phyloP scores from a whole-genome alignment of 2,797 vertebrate genomes.

The Siniperca obscura region DNA sequence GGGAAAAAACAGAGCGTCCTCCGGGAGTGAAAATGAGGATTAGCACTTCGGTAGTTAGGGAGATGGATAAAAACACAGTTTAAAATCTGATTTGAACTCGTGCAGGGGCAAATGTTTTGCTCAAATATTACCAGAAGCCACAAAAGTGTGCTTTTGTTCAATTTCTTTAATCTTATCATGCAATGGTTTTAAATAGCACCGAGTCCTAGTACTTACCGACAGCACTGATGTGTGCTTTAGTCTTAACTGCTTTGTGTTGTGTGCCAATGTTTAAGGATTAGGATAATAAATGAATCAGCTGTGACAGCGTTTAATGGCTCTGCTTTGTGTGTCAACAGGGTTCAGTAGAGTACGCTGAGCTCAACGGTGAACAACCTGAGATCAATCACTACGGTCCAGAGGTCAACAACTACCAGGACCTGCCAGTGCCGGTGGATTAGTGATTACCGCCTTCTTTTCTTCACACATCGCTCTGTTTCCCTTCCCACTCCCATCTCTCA shows the following conservation, averaged over 20 bases:
- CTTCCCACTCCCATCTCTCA: neutral
- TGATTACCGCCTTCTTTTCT: neutral
- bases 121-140: neutral
- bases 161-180: neutral
- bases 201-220: neutral
- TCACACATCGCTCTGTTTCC: neutral
- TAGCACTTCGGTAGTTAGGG: constrained; percentile 3
- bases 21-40: constrained; percentile 1
- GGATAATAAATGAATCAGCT: constrained; percentile 4
- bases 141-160: neutral
- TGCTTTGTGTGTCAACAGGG: constrained; percentile 71
- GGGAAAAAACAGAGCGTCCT: neutral
- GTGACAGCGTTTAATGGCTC: constrained; percentile 9
- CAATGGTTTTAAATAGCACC: neutral
- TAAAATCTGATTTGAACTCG: constrained; percentile 16
- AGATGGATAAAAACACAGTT: neutral
- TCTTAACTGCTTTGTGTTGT: neutral
- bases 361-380: constrained; percentile 70
- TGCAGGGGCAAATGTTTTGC: neutral
- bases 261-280: neutral
- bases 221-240: neutral
- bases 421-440: constrained; percentile 75
- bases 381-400: constrained; percentile 32
- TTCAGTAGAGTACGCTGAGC: constrained; percentile 80
- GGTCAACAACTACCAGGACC: constrained; percentile 61